phyloP scores from a whole-genome alignment of 2,888 invertebrate genomes.

The Ptilodon capucinus region DNA sequence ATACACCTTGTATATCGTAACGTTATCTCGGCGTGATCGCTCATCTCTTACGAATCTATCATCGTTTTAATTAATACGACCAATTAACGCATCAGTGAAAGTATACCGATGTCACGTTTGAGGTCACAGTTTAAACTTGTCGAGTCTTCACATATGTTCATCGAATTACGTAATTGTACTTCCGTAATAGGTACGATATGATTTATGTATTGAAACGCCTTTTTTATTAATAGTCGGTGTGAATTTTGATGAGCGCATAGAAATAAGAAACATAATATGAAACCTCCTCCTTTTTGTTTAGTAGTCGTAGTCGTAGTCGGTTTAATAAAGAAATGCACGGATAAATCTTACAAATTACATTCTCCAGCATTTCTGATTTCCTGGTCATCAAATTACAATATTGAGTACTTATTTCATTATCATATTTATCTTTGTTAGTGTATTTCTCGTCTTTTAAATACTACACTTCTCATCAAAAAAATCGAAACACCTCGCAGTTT shows the following conservation, averaged over 20 bases:
- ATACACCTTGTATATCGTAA: background rate
- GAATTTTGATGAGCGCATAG: no score
- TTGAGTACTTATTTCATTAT: background rate
- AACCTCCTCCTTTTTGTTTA: no score
- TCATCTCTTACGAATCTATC: slow-evolving; percentile 2
- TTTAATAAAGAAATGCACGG: no score
- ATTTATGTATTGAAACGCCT: slow-evolving; percentile 29
- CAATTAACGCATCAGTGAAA: slow-evolving; percentile 19
- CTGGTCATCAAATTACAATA: background rate
- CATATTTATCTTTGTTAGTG: no score
- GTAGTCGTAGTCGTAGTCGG: no score
- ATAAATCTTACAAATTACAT: no score
- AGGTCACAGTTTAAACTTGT: slow-evolving; percentile 45
- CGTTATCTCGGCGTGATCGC: background rate
- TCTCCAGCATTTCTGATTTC: background rate
- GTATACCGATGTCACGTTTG: slow-evolving; percentile 22
- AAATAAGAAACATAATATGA: no score
- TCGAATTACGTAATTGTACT: slow-evolving; percentile 32
- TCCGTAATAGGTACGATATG: slow-evolving; percentile 23
- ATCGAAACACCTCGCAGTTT: no score
- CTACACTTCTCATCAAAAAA: no score
- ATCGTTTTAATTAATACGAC: slow-evolving; percentile 3
- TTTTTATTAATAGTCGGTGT: no score
- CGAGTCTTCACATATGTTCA: slow-evolving; percentile 12
- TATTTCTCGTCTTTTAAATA: no score